phyloP scores from a whole-genome alignment of 2,113 vertebrate genomes.

The Lepidothrix coronata region DNA sequence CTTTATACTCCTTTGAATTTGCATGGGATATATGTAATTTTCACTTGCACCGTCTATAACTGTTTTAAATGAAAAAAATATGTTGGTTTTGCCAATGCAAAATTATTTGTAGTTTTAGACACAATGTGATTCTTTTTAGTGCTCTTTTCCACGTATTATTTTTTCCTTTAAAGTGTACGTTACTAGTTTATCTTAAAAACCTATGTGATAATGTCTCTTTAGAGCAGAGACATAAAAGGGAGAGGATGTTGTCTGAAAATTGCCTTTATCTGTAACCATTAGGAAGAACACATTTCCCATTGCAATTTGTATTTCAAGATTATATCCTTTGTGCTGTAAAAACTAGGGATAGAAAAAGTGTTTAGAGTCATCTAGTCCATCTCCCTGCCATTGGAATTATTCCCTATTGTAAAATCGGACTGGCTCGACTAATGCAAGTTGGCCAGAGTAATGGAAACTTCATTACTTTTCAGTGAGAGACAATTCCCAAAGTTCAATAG shows the following conservation, averaged over 20 bases:
- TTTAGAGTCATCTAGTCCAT: neutral
- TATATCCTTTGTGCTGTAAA: neutral
- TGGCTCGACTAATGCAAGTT: neutral
- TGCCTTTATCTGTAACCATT: constrained; percentile 10
- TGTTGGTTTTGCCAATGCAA: neutral
- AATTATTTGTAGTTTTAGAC: neutral
- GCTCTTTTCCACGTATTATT: neutral
- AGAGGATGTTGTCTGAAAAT: neutral
- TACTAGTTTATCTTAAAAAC: neutral
- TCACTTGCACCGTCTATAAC: neutral
- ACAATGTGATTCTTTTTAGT: neutral
- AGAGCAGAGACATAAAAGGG: neutral
- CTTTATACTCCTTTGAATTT: neutral
- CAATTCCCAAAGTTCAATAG: neutral
- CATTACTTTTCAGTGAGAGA: neutral
- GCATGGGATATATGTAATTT: neutral
- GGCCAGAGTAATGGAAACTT: constrained; percentile 1
- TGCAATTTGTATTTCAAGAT: constrained; percentile 20
- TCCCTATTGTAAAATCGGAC: constrained; percentile 29
- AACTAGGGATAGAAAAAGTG: neutral
- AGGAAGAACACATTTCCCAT: neutral
- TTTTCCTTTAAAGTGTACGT: neutral
- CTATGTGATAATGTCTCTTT: neutral
- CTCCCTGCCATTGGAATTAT: neutral
- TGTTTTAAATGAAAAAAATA: neutral